Evolutionary conservation across 2,797 vertebrate species (phyloP).

Genomic region (Merluccius polli): DNA sequence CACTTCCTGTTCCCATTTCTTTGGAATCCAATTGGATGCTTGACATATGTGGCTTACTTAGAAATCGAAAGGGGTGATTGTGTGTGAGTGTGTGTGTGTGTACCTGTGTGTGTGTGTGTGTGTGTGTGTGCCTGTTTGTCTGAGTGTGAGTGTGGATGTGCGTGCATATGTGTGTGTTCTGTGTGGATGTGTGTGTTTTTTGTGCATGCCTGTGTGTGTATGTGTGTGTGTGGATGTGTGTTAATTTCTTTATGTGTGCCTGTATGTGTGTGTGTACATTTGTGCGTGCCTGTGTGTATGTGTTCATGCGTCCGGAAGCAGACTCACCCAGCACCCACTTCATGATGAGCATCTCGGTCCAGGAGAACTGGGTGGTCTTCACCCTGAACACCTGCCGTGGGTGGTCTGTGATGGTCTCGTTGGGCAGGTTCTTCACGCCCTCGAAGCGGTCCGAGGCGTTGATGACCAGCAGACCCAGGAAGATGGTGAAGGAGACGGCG

Average conservation of each 20-base stretch:
- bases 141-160: not conserved
- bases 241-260: not conserved
- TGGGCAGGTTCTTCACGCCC: constrained; percentile 92
- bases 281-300: constrained; percentile 13
- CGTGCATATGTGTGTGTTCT: not conserved
- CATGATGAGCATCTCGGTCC: constrained; percentile 97
- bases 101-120: not conserved
- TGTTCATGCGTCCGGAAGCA: not conserved
- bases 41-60: not conserved
- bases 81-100: not conserved
- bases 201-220: not conserved
- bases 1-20: not conserved
- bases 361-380: constrained; percentile 97
- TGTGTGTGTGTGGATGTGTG: not conserved
- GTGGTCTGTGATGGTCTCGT: constrained; percentile 93
- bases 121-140: not conserved
- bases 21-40: not conserved
- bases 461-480: constrained; percentile 87
- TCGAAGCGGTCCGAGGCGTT: constrained; percentile 95
- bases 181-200: not conserved
- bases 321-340: constrained; percentile 95
- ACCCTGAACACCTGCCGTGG: constrained; percentile 93
- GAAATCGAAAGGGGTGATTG: not conserved
- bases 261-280: constrained; percentile 11
- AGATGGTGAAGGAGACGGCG: constrained; percentile 94